Percentiles rank a stretch among this genome's conserved stretches.
phyloP scores from a whole-genome alignment of 92 coral and sea anemone species.

The Porites divaricata region DNA sequence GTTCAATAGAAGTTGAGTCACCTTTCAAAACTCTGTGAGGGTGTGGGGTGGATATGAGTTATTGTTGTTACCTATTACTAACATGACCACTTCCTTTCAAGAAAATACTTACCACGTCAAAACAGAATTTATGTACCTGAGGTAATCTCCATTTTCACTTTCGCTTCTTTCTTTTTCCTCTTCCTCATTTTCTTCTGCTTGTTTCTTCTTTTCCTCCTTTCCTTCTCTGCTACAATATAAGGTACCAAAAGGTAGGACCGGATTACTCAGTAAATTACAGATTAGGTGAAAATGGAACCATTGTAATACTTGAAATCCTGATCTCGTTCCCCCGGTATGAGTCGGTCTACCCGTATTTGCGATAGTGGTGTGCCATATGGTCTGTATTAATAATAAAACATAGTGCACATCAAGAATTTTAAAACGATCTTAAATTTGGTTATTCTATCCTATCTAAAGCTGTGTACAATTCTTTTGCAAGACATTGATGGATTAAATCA shows the following conservation, averaged over 20 bases:
- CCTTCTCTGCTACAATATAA: neutral
- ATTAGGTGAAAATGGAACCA: too few relatives aligned
- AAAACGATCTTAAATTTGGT: neutral
- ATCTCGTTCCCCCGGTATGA: too few relatives aligned
- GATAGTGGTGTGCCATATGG: too few relatives aligned
- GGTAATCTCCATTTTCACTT: neutral
- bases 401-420: too few relatives aligned
- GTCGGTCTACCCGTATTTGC: too few relatives aligned
- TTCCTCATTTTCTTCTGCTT: constrained; percentile 8
- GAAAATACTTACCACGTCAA: neutral
- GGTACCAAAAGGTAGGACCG: neutral
- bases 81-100: too few relatives aligned
- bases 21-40: too few relatives aligned
- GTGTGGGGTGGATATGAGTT: too few relatives aligned
- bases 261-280: neutral
- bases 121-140: neutral
- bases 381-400: neutral
- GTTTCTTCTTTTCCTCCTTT: constrained; percentile 8
- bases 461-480: neutral
- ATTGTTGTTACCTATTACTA: too few relatives aligned
- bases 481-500: neutral
- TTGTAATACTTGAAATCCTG: too few relatives aligned
- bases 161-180: neutral
- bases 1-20: too few relatives aligned
- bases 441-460: neutral